Base-by-base conservation (phyloP, 2,113 vertebrate species). In the Ciconia stormi region DNA sequence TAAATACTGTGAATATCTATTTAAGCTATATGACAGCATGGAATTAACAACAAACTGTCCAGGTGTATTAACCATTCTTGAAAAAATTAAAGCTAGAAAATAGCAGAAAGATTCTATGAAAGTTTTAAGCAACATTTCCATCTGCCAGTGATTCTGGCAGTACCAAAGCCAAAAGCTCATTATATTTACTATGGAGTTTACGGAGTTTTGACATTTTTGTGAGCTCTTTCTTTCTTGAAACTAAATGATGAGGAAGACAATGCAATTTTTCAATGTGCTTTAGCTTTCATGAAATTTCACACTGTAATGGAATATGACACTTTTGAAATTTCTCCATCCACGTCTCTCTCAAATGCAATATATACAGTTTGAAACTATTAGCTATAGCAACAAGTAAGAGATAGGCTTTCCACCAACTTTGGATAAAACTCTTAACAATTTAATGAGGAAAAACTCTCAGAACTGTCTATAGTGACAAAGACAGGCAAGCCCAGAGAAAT, bases 121-220 rank as follows among this genome's bases (percentile, higher is more conserved):
- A 58, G 17, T 66, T 88, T 92, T 65, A 92, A 95, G 72, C 34
- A 86, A 67, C 46, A 58, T 80, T 92, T 94, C 87, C 74, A 85
- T 85, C 77, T 95, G 44, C 52, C 81, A 95, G 63, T 49, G 52
- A 83, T 83, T 71, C 67, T 67, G 77, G 76, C 72, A 94, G 78
- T 32, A 91, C 53, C 69, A 84, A 92, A 92, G 73, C 52, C 95
- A 95, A 94, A 97, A 95, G 72, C 71, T 92, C 86, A 82, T 89
- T 95, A 89, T 79, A 87, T 87, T 89, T 92, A 92, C 73, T 72
- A 95, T 16, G 40, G 70, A 93, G 38, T 97, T 93, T 87, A 93
- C 87, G 21, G 61, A 93, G 81, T 73, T 97, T 73, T 95, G 91
- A 90, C 84, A 58, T 88, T 91, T 97, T 81, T 91, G 70, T 82